Evolutionary conservation across 2,888 invertebrate species (phyloP).

Genomic region (Branchellion lobata): DNA sequence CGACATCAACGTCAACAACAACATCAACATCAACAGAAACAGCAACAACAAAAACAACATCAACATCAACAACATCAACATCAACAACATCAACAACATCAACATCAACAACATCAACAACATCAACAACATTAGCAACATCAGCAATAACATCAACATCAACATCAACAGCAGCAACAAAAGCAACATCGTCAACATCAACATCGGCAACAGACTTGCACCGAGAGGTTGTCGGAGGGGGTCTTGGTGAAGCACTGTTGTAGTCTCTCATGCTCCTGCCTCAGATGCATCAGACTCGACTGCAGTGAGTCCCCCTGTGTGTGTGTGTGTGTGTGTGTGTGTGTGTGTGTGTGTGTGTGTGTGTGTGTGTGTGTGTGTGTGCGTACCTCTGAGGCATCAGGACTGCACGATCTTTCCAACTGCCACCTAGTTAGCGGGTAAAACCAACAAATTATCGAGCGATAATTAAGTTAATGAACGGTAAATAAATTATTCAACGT

Average conservation of each 20-base stretch:
- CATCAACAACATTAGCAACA: background rate
- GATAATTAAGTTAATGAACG: too few relatives aligned
- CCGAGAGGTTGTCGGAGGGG: slow-evolving; percentile 54
- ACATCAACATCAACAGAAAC: too few relatives aligned
- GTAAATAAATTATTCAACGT: too few relatives aligned
- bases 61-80: background rate
- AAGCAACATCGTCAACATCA: slow-evolving; percentile 45
- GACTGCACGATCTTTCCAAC: background rate
- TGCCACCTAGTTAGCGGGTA: slow-evolving; percentile 65
- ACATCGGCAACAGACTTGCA: too few relatives aligned
- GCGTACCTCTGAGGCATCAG: background rate
- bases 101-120: background rate
- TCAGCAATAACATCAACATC: too few relatives aligned
- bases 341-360: slow-evolving; percentile 52
- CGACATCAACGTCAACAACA: too few relatives aligned
- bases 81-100: background rate
- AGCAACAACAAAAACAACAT: too few relatives aligned
- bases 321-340: slow-evolving; percentile 63
- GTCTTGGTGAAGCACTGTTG: slow-evolving; percentile 38
- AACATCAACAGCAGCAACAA: background rate
- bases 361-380: too few relatives aligned
- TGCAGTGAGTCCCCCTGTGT: slow-evolving; percentile 16
- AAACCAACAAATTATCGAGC: slow-evolving; percentile 56
- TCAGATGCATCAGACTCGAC: slow-evolving; percentile 62
- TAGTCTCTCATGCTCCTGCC: slow-evolving; percentile 78